phyloP scores from a whole-genome alignment of 2,888 invertebrate species.

The Ophraella communa region DNA sequence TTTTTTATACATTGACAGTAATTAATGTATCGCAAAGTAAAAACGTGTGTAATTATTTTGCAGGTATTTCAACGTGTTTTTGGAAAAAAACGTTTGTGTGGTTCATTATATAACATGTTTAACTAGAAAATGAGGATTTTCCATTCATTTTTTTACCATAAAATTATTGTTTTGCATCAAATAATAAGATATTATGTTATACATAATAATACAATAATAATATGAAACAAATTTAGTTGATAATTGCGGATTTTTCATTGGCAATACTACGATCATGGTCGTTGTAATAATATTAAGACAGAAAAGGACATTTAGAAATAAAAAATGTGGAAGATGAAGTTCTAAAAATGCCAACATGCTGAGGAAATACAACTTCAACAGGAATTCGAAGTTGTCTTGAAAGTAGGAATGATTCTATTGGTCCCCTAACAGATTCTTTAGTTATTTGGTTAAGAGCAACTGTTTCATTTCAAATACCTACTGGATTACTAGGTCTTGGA shows the following conservation, averaged over 20 bases:
- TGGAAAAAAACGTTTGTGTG: neutral
- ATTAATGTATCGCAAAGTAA: neutral
- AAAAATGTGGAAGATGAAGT: too few relatives aligned
- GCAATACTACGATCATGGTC: too few relatives aligned
- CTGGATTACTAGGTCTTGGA: constrained; percentile 24
- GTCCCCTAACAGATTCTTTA: constrained; percentile 55
- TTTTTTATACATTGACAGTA: neutral
- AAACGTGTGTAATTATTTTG: neutral
- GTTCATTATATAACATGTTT: neutral
- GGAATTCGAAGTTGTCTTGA: too few relatives aligned
- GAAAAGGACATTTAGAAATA: too few relatives aligned
- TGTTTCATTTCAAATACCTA: constrained; percentile 49
- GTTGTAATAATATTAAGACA: too few relatives aligned
- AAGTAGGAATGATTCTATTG: constrained; percentile 55
- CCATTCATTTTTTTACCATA: too few relatives aligned
- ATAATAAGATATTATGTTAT: too few relatives aligned
- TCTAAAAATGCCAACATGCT: too few relatives aligned
- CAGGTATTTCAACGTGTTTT: neutral
- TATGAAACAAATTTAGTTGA: too few relatives aligned
- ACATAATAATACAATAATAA: too few relatives aligned
- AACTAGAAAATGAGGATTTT: neutral
- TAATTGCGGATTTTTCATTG: too few relatives aligned
- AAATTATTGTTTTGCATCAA: too few relatives aligned
- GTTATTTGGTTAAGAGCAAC: constrained; percentile 48
- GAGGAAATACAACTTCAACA: constrained; percentile 56